Evolutionary conservation across 2,888 invertebrate genomes (phyloP).

Genomic region (Sylvicola fuscatus): DNA sequence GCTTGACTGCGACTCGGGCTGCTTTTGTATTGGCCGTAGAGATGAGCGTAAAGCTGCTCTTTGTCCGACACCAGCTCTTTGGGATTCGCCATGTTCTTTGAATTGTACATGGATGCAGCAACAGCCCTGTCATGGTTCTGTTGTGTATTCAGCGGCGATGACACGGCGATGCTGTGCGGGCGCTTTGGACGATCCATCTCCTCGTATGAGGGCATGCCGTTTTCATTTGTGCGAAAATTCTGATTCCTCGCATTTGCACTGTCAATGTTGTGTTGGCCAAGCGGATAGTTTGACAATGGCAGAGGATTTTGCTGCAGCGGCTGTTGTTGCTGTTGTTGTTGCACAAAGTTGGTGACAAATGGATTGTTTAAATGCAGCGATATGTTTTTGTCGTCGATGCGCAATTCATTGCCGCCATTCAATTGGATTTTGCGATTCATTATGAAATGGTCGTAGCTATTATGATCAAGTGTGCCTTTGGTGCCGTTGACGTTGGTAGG

Average conservation of each 20-base stretch:
- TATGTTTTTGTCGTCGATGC: slow-evolving; percentile 12
- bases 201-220: slow-evolving; percentile 5
- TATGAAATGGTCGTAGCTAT: slow-evolving; percentile 6
- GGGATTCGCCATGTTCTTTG: not conserved
- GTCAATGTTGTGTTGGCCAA: slow-evolving; percentile 1
- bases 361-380: slow-evolving; percentile 12
- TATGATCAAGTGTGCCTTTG: slow-evolving; percentile 7
- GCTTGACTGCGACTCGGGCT: slow-evolving; percentile 14
- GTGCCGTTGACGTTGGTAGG: slow-evolving; percentile 2
- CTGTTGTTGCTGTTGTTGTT: slow-evolving; percentile 7
- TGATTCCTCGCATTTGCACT: not conserved
- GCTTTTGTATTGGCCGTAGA: slow-evolving; percentile 20
- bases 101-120: not conserved
- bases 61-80: slow-evolving; percentile 12
- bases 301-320: slow-evolving; percentile 6
- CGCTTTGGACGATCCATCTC: slow-evolving; percentile 20
- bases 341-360: slow-evolving; percentile 7
- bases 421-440: slow-evolving; percentile 11
- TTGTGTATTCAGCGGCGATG: not conserved
- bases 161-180: slow-evolving; percentile 40
- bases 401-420: slow-evolving; percentile 11
- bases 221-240: slow-evolving; percentile 2
- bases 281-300: slow-evolving; percentile 1
- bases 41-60: slow-evolving; percentile 19
- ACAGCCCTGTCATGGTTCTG: not conserved